Evolutionary conservation across 1,140 invertebrate species (phyloP).

Genomic region (Drosophila auraria): DNA sequence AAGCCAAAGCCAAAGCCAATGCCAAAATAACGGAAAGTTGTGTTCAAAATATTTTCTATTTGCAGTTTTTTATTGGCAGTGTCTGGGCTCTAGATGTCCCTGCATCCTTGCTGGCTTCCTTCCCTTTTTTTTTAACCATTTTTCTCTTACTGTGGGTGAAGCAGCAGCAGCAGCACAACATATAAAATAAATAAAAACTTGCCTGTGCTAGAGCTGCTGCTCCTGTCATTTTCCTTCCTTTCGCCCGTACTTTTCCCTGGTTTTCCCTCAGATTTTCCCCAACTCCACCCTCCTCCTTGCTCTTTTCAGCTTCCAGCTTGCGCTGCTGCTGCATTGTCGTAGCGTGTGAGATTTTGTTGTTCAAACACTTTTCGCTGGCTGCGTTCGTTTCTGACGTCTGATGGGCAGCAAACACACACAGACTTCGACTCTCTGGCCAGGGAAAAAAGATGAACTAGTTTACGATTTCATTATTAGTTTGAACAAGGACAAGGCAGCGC

Average conservation of each 20-base stretch:
- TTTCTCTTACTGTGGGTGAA: constrained; percentile 32
- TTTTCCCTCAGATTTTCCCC: constrained; percentile 4
- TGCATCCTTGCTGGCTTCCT: constrained; percentile 3
- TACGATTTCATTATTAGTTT: constrained; percentile 84
- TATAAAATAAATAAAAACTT: constrained; percentile 69
- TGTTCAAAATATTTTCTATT: constrained; percentile 81
- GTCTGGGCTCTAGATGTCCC: constrained; percentile 24
- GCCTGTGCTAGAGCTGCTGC: constrained; percentile 29
- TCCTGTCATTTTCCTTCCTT: constrained; percentile 43
- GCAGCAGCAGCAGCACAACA: constrained; percentile 23
- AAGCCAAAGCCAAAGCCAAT: constrained; percentile 43
- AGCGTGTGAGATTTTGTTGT: constrained; percentile 81
- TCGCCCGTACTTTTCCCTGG: background rate
- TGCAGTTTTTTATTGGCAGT: constrained; percentile 81
- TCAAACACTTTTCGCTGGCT: constrained; percentile 78
- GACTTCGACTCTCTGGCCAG: background rate
- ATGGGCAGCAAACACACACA: constrained; percentile 49
- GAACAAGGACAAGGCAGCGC: constrained; percentile 61
- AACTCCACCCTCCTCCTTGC: constrained; percentile 3
- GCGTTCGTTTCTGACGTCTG: constrained; percentile 65
- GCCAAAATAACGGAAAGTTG: constrained; percentile 66
- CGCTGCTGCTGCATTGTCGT: constrained; percentile 60
- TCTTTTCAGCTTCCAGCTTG: constrained; percentile 45
- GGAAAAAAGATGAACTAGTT: constrained; percentile 76
- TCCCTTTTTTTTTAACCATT: background rate